Evolutionary conservation across 2,888 invertebrate genomes (phyloP), one percentile per base, ranked within the genome.

Genomic region (Theretra japonica): DNA sequence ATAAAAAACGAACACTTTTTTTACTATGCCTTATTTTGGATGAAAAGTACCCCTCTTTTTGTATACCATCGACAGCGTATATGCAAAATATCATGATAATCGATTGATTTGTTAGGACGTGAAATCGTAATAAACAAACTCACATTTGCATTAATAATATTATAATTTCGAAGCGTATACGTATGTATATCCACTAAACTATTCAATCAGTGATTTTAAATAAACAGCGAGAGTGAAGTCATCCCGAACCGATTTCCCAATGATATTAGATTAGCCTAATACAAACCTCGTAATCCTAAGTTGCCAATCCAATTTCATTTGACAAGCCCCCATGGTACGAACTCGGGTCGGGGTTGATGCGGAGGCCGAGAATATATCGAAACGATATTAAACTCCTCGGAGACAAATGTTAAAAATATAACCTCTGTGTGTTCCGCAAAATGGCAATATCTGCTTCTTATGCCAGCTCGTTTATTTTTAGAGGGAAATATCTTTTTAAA

Each of bases 291-390:
- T 82, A 79, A 81, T 82, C 77, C 77, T 80, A 75, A 82, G 78
- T 84, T 81, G 82, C 85, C 84, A 82, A 84, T 80, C 82, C 83
- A 87, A 87, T 87, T 83, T 80, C 77, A 72, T 75, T 78, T 79
- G 82, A 82, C 83, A 82, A 75, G 79, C 74, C 84, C 79, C 80
- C 57, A 65, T 73, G 82, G 85, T 56, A 73, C 48, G 23, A 48
- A 48, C 62, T 62, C 21, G 21, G 48, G 5, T 74, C 59, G 70
- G 69, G 68, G 58, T 30, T 71, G 70, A 59, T 48, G 23, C 23
- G 1, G 8, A 2, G n/a, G n/a, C 21, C 62, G 68, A 48, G 48
- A 69, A 73, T 70, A 71, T 72, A 68, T 69, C 28, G 68, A 19
- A 70, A 73, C 72, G 69, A 72, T 72, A 65, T 65, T 48, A 65